Evolutionary conservation across 2,113 vertebrate genomes (phyloP), one percentile per base, ranked within the genome.

Genomic region (Sphaerodactylus townsendi): DNA sequence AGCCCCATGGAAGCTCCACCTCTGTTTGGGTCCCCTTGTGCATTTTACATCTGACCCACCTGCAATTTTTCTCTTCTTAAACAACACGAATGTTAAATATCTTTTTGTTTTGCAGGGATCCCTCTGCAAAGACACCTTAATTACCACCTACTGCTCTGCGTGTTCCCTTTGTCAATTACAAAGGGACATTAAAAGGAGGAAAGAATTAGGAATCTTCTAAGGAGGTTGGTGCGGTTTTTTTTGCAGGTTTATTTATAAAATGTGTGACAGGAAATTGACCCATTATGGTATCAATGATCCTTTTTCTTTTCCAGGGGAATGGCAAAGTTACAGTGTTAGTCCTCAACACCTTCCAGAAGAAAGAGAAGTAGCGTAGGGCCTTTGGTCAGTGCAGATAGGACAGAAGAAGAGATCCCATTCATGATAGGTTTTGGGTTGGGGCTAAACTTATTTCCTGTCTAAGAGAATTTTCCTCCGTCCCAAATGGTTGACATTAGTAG

Each of bases 81-180:
- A 30, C 9, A 59, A 25, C 33, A 50, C 9, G 14, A 7, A 5
- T 28, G 69, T 50, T 48, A 3, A 19, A 17, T 15, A 8, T 68
- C 53, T 56, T 33, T 19, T 15, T 53, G 41, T 28, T 85, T 1
- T 17, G 82, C 0, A 0, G 72, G 69, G 62, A 76, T 96, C 95
- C 48, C 82, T 96, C 33, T 39, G 91, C 56, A 0, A 0, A 1
- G 96, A 95, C 70, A 91, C 0, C 0, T 0, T 10, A 0, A 0
- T 13, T 1, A 0, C 10, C 0, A 0, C 1, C 0, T 95, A 8
- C 2, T 95, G 88, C 39, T 1, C 53, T 7, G 0, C 1, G 0
- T 96, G 95, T 0, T 0, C 92, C 0, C 7, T 95, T 28, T 96
- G 96, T 83, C 96, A 96, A 87, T 76, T 96, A 70, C 96, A 94